Base-by-base conservation (phyloP, 1,140 invertebrate genomes). In the Telenomus remus region DNA sequence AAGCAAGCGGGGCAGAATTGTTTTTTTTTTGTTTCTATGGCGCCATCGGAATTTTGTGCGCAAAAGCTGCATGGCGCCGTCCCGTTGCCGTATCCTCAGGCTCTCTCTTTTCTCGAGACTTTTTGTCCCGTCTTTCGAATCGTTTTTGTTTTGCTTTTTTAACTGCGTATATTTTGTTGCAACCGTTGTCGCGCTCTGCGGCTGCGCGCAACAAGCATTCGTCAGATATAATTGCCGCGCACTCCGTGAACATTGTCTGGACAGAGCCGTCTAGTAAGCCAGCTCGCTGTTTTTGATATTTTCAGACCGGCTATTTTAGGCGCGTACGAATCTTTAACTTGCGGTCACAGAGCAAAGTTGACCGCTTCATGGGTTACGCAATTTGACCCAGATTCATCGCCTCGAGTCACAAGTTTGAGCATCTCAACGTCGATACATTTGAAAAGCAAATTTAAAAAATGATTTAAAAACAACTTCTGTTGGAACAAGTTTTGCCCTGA, bases 301-400 rank as follows among this genome's bases (percentile, higher is more conserved):
- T 78, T 54, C 60, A 70, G 70, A 70, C 60, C 49, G 53, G 60
- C 65, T 78, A 78, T 78, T 78, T 78, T 9, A n/a, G 59, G 34
- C 43, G 16, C 44, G 47, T 35, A 50, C 47, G 10, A 14, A 53
- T 59, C 59, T 49, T 72, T 61, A 11, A 13, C 12, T 13, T 42
- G 57, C 53, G 63, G 51, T 63, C 71, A 51, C 56, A 42, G 64
- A 70, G 73, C 65, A 70, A 69, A 76, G 73, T 76, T 76, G 49
- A 56, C 51, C 59, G 63, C 60, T n/a, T 55, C 55, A 7, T 35
- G 60, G 70, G 76, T 78, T 70, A 65, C 56, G 74, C 66, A 66
- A 78, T 65, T 43, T 59, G 76, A 78, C 65, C 69, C 64, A 73
- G 49, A 72, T 73, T 65, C 64, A 33, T 47, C 44, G 19, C 37